Base-by-base conservation (phyloP, 2,797 vertebrate species). In the Enteromius argenteus region DNA sequence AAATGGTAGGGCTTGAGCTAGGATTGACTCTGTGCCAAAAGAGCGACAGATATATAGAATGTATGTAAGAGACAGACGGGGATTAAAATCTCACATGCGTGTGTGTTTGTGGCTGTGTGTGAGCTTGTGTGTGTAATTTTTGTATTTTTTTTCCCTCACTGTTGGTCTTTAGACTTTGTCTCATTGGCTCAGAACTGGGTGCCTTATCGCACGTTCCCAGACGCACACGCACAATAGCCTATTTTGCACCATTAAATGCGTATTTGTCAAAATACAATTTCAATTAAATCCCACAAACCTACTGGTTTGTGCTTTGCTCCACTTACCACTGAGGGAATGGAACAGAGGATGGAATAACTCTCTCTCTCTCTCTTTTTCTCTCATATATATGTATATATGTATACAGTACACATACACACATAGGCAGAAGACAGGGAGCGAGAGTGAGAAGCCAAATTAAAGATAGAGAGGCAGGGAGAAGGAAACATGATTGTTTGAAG, bases 221-320 rank as follows among this genome's bases (percentile, higher is more conserved):
- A 92, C 93, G 89, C 91, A 89, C 84, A 75, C 92, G 76, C 93
- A 96, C 95, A 95, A 96, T 94, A 85, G 92, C 92, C 93, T 91
- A 93, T 94, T 95, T 95, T 94, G 92, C 92, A 93, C 93, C 91
- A 94, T 94, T 95, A 94, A 95, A 95, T 94, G 92, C 91, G 92
- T 94, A 95, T 95, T 95, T 96, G 94, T 95, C 93, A 94, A 94
- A 95, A 95, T 94, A 94, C 92, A 93, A 95, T 95, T 95, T 95
- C 91, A 95, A 95, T 96, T 93, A 94, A 94, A 95, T 91, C 90
- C 90, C 79, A 74, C 58, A 91, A 90, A 90, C 84, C 86, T 87
- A 79, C 81, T 87, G 86, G 89, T 92, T 91, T 90, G 76, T 90
- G 85, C 85, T 90, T 85, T 90, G 85, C 85, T 89, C 87, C 68